A percentile compares a stretch with the other conserved stretches of the same genome.
Evolutionary conservation across 2,113 vertebrate genomes (phyloP).

Genomic region (Ellobius talpinus): DNA sequence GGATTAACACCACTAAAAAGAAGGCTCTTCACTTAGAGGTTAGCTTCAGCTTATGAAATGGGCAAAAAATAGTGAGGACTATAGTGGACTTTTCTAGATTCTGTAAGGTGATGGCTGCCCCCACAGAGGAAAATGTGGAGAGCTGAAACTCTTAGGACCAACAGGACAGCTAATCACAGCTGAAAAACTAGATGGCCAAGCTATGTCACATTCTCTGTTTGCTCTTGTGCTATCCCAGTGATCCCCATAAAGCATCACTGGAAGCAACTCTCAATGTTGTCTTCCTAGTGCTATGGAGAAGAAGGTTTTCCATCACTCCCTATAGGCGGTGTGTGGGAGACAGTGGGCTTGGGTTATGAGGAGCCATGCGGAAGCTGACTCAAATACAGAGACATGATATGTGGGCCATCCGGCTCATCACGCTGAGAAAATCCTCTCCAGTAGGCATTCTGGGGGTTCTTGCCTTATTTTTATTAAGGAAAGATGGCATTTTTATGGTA

Average conservation of each 20-base stretch:
- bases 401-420: background rate
- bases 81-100: background rate
- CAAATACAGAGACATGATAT: background rate
- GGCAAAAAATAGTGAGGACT: background rate
- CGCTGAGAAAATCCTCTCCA: background rate
- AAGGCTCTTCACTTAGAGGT: background rate
- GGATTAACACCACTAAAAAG: background rate
- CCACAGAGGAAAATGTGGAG: background rate
- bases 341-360: background rate
- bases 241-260: background rate
- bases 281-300: background rate
- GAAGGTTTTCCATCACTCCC: background rate
- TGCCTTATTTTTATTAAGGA: slow-evolving; percentile 37
- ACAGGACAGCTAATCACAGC: background rate
- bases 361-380: background rate
- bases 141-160: background rate
- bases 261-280: background rate
- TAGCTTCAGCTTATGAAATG: background rate
- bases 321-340: background rate
- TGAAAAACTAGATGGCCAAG: slow-evolving; percentile 1
- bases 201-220: background rate
- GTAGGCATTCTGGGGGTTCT: background rate
- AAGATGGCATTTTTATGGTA: slow-evolving; percentile 31
- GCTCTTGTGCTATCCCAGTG: background rate
- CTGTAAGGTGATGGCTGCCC: background rate